A percentile compares a stretch with the other conserved stretches of the same genome.
phyloP scores from a whole-genome alignment of 2,113 vertebrate genomes.

The Miniopterus natalensis region DNA sequence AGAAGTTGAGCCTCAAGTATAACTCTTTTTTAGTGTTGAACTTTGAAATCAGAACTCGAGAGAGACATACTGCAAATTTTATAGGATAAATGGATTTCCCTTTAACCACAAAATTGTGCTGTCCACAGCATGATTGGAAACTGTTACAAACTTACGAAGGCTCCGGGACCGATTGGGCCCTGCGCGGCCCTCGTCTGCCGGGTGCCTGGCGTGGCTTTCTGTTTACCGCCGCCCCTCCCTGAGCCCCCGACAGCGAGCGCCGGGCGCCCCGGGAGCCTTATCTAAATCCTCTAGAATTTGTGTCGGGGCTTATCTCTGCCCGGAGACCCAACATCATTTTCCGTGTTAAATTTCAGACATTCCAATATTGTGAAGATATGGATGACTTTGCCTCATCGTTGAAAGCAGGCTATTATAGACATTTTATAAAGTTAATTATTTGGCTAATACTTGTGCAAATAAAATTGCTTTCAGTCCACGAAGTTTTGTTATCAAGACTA shows the following conservation, averaged over 20 bases:
- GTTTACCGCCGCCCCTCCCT: constrained; percentile 66
- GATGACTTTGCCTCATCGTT: constrained; percentile 70
- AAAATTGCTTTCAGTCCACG: constrained; percentile 60
- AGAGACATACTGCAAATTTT: constrained; percentile 52
- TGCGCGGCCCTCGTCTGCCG: constrained; percentile 68
- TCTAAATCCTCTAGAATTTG: constrained; percentile 70
- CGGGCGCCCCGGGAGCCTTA: constrained; percentile 5
- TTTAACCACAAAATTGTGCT: constrained; percentile 76
- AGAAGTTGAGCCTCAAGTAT: constrained; percentile 10
- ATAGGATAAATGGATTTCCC: constrained; percentile 73
- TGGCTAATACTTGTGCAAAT: constrained; percentile 68
- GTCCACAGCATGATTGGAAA: constrained; percentile 75
- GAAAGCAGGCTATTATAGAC: constrained; percentile 67
- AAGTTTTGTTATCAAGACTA: constrained; percentile 72
- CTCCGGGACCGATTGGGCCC: constrained; percentile 56
- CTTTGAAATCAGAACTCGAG: constrained; percentile 59
- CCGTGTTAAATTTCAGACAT: constrained; percentile 69
- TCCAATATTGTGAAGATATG: constrained; percentile 65
- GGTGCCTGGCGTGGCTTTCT: constrained; percentile 64
- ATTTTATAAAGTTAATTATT: constrained; percentile 73
- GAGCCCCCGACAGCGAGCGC: constrained; percentile 51
- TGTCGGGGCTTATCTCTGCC: constrained; percentile 61
- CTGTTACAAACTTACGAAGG: constrained; percentile 58
- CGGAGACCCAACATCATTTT: constrained; percentile 68
- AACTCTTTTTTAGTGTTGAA: constrained; percentile 44